Evolutionary conservation across 2,113 vertebrate species (phyloP).

Genomic region (Vulpes lagopus): DNA sequence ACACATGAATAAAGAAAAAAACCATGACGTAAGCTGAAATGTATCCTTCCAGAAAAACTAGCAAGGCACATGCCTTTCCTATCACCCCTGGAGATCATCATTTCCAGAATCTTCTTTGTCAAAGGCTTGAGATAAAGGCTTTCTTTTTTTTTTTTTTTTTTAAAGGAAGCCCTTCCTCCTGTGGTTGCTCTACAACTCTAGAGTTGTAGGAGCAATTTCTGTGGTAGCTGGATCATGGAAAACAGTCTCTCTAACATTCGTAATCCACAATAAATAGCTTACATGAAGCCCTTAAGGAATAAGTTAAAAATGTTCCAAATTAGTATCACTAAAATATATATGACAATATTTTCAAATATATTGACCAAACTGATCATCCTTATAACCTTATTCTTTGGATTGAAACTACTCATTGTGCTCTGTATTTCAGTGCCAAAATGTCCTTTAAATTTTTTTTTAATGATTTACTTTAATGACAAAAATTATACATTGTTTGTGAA

Average conservation of each 20-base stretch:
- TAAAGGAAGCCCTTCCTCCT: not conserved
- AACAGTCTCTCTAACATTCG: not conserved
- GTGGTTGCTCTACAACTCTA: not conserved
- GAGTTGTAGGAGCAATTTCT: not conserved
- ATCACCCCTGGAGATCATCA: not conserved
- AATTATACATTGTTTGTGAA: not conserved
- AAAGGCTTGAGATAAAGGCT: not conserved
- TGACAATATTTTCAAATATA: constrained; percentile 50
- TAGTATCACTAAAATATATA: not conserved
- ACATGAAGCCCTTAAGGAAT: constrained; percentile 53
- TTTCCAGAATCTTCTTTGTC: not conserved
- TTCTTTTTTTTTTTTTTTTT: not conserved
- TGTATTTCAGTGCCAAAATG: not conserved
- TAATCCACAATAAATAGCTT: not conserved
- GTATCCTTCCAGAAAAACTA: constrained; percentile 17
- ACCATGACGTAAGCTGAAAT: not conserved
- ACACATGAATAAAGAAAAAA: not conserved
- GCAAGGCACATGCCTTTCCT: not conserved
- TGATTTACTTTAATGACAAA: constrained; percentile 3
- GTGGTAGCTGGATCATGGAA: not conserved
- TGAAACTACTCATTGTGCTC: constrained; percentile 26
- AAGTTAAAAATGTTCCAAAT: constrained; percentile 56
- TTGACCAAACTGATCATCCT: not conserved
- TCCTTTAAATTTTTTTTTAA: not conserved
- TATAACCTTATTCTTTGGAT: constrained; percentile 6